These are phyloP conservation scores for Polypedilum vanderplanki DNA, from an alignment of 1,140 invertebrate species.

Conservation along the genomic window DNA sequence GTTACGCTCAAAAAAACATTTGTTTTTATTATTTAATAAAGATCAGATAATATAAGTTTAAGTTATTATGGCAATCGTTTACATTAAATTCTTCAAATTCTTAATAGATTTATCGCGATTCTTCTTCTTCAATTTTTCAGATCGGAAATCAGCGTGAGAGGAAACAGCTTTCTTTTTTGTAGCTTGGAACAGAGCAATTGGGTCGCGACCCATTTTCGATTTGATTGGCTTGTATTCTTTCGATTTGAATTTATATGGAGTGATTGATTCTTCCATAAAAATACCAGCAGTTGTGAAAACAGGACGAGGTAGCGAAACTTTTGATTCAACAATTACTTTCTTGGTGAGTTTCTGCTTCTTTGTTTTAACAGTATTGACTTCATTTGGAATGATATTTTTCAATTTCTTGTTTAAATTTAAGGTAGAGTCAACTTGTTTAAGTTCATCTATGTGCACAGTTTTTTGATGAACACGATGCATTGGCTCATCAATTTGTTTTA, in stretches of 20 bases:
- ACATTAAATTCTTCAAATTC: constrained; percentile 14
- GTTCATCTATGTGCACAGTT: not conserved
- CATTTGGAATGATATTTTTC: not conserved
- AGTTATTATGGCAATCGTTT: not conserved
- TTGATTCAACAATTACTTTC: not conserved
- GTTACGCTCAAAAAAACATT: too few species aligned
- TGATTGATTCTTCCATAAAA: not conserved
- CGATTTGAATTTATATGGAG: not conserved
- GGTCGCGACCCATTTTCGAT: not conserved
- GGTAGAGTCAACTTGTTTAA: not conserved
- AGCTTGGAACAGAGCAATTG: not conserved
- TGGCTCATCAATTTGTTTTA: not conserved
- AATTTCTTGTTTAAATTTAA: not conserved
- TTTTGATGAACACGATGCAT: not conserved
- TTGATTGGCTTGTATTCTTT: not conserved
- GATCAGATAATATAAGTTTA: too few species aligned
- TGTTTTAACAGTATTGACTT: not conserved
- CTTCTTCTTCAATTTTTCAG: not conserved
- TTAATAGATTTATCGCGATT: not conserved
- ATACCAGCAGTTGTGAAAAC: not conserved
- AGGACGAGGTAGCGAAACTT: not conserved
- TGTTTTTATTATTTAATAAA: too few species aligned
- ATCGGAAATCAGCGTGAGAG: not conserved
- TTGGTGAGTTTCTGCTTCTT: not conserved
- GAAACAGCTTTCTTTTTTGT: not conserved